phyloP scores from a whole-genome alignment of 2,888 invertebrate species.

The Pterostichus madidus region DNA sequence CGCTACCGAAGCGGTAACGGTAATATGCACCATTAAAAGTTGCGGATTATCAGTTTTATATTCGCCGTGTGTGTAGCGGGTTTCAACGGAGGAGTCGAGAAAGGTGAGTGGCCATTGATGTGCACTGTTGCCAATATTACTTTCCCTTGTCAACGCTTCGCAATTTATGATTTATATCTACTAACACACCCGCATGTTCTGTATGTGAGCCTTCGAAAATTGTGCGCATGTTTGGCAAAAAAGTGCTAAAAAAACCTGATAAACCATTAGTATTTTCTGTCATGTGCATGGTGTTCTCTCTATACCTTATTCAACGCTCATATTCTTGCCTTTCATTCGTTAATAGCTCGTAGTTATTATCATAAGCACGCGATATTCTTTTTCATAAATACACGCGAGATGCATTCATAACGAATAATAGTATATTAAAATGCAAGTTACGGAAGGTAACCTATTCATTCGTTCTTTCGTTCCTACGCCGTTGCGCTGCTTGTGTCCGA shows the following conservation, averaged over 20 bases:
- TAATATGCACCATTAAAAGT: constrained; percentile 69
- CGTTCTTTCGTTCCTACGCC: too few species aligned
- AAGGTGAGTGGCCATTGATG: constrained; percentile 69
- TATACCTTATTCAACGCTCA: too few species aligned
- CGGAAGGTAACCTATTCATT: too few species aligned
- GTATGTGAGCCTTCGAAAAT: constrained; percentile 48
- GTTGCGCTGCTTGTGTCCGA: too few species aligned
- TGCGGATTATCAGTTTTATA: constrained; percentile 70
- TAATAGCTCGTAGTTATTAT: too few species aligned
- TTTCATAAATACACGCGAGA: too few species aligned
- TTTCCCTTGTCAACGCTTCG: constrained; percentile 73
- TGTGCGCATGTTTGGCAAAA: constrained; percentile 65
- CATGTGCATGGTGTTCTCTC: constrained; percentile 52
- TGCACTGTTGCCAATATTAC: constrained; percentile 74
- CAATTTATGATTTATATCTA: constrained; percentile 74
- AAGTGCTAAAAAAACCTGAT: constrained; percentile 57
- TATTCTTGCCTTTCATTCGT: neutral
- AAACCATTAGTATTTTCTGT: constrained; percentile 64
- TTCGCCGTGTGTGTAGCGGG: constrained; percentile 36
- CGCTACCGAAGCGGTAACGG: constrained; percentile 64
- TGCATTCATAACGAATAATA: too few species aligned
- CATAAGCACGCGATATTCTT: too few species aligned
- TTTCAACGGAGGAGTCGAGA: constrained; percentile 13
- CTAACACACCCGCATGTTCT: constrained; percentile 15
- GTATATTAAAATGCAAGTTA: too few species aligned